Base-by-base conservation (phyloP, 2,797 vertebrate species). In the Stomatorhinus walkeri region DNA sequence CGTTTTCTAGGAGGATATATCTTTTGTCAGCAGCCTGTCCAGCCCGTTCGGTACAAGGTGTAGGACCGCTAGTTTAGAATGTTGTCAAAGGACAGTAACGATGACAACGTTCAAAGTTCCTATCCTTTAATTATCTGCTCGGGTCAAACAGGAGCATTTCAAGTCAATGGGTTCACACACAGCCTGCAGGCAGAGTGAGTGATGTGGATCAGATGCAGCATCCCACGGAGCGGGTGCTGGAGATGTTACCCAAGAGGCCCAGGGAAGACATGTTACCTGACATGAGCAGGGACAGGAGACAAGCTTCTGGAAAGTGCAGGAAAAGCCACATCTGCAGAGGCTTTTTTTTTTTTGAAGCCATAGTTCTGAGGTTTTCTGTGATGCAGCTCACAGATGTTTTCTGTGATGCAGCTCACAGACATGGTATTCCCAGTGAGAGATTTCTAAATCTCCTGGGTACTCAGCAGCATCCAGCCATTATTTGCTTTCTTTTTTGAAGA, bases 251-350 rank as follows among this genome's bases (percentile, higher is more conserved):
- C 54, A 64, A 8, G 59, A 87, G 87, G 16, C 87, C 87, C 40
- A 5, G 19, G n/a, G 59, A 36, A 12, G n/a, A 87, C 56, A 87
- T 22, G 32, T 64, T 48, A 48, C 54, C 56, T 87, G 36, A 48
- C 56, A 64, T 87, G 43, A 59, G 61, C 19, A 87, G 87, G 36
- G 59, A 87, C 56, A 68, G 32, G 56, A 68, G 59, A 87, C 87
- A 43, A 49, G 87, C 87, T 56, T 87, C 49, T 59, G 49, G 52
- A 56, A 56, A 87, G 24, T 59, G 51, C 85, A 40, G 14, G 52
- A 59, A 51, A 36, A 40, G 32, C 84, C 12, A n/a, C 46, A 10
- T 56, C 32, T 40, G 28, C 48, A 51, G 81, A 87, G 48, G 84
- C 24, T 19, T 48, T 40, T 19, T 61, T 61, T 24, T 22, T 22